A percentile compares a stretch with the other conserved stretches of the same genome.
These are phyloP conservation scores for Atta cephalotes DNA, from an alignment of 1,140 invertebrate species.

Conservation along the genomic window DNA sequence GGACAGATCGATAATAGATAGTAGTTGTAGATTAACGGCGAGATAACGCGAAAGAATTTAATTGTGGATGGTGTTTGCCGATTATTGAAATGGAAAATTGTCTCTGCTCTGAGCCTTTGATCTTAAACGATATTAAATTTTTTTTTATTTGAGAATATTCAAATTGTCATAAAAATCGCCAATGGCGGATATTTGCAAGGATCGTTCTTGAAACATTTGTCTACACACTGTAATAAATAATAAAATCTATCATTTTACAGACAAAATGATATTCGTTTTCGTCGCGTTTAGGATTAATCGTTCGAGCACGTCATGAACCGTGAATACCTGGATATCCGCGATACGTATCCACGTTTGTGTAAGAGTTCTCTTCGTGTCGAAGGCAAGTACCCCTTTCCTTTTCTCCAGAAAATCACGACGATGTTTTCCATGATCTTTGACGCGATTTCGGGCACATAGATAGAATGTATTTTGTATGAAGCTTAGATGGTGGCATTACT, in stretches of 20 bases:
- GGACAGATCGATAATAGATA: slow-evolving; percentile 40
- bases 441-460: slow-evolving; percentile 11
- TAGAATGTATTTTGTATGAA: slow-evolving; percentile 34
- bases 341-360: neutral
- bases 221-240: neutral
- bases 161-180: neutral
- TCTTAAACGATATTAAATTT: slow-evolving; percentile 21
- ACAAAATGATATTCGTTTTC: neutral
- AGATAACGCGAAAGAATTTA: slow-evolving; percentile 36
- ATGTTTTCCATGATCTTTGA: slow-evolving; percentile 29
- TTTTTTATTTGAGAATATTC: neutral
- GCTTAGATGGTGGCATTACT: slow-evolving; percentile 30
- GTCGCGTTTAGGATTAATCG: neutral
- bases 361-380: slow-evolving; percentile 12
- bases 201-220: neutral
- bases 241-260: neutral
- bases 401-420: neutral
- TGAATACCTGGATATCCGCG: neutral
- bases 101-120: slow-evolving; percentile 11
- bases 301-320: neutral
- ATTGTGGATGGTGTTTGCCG: neutral
- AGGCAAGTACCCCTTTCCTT: neutral
- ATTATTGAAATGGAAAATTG: neutral
- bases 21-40: neutral
- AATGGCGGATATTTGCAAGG: neutral